phyloP scores from a whole-genome alignment of 2,888 invertebrate genomes.

The Epistrophe eligans region DNA sequence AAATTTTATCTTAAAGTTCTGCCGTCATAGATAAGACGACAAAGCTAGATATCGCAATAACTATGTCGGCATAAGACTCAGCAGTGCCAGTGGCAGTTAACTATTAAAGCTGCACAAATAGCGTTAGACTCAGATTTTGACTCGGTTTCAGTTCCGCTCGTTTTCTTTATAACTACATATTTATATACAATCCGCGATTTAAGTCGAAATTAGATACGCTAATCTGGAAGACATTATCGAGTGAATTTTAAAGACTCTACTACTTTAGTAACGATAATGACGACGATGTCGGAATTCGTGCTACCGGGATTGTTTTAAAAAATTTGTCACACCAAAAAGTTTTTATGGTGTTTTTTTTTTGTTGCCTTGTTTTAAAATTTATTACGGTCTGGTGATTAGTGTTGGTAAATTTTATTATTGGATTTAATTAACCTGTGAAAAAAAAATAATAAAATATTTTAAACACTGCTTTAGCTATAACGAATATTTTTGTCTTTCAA shows the following conservation, averaged over 20 bases:
- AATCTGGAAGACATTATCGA: constrained; percentile 68
- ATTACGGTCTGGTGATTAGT: constrained; percentile 61
- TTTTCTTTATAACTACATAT: neutral
- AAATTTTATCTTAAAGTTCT: constrained; percentile 50
- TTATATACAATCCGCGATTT: constrained; percentile 60
- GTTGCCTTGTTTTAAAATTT: constrained; percentile 55
- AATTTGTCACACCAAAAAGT: constrained; percentile 61
- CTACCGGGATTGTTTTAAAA: constrained; percentile 45
- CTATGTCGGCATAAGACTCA: constrained; percentile 52
- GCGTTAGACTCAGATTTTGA: constrained; percentile 42
- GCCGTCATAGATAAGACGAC: constrained; percentile 48
- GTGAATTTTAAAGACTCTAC: constrained; percentile 31
- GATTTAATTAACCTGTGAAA: constrained; percentile 15
- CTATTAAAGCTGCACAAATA: constrained; percentile 49
- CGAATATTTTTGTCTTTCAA: constrained; percentile 12
- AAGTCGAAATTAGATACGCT: constrained; percentile 72
- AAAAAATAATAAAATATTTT: constrained; percentile 13
- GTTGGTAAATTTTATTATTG: constrained; percentile 44
- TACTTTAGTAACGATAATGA: neutral
- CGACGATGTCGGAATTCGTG: constrained; percentile 20
- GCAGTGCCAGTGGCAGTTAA: constrained; percentile 4
- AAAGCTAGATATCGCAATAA: constrained; percentile 11
- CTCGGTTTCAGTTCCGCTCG: constrained; percentile 63
- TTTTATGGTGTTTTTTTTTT: constrained; percentile 45
- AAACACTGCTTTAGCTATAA: constrained; percentile 30